A percentile compares a stretch with the other conserved stretches of the same genome.
These are phyloP conservation scores for Eurystomus gularis DNA, from an alignment of 2,113 vertebrate genomes.

Conservation along the genomic window DNA sequence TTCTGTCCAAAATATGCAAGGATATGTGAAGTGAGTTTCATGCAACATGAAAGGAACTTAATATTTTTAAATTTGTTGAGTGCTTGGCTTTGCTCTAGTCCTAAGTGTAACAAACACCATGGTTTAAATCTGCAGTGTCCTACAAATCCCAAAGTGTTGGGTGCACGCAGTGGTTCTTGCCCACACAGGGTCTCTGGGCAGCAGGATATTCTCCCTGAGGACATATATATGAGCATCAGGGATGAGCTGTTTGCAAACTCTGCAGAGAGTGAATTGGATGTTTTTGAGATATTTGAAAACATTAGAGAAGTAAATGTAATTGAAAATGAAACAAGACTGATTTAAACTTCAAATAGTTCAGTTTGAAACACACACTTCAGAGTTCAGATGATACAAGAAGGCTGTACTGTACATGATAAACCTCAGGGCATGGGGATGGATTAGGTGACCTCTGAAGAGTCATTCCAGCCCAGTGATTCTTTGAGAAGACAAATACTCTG, in stretches of 20 bases:
- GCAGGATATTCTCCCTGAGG: background rate
- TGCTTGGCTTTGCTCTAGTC: background rate
- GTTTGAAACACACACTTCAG: background rate
- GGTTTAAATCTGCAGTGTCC: background rate
- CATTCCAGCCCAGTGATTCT: constrained; percentile 44
- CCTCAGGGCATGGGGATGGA: background rate
- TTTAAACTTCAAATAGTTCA: background rate
- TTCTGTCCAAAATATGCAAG: background rate
- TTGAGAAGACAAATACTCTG: constrained; percentile 31
- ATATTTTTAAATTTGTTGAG: background rate
- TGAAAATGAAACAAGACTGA: background rate
- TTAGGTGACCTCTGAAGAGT: constrained; percentile 44
- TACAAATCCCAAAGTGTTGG: background rate
- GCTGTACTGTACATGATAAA: background rate
- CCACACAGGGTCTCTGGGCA: accelerated
- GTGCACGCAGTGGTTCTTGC: accelerated
- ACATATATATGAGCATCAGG: accelerated
- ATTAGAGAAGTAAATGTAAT: background rate
- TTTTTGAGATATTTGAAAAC: background rate
- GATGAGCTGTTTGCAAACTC: background rate
- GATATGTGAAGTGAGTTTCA: background rate
- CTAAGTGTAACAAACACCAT: background rate
- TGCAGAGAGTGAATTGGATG: background rate
- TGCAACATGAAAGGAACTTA: background rate
- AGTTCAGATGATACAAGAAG: background rate